Base-by-base conservation (phyloP, 2,888 invertebrate species). In the Ormyrus thymus region DNA sequence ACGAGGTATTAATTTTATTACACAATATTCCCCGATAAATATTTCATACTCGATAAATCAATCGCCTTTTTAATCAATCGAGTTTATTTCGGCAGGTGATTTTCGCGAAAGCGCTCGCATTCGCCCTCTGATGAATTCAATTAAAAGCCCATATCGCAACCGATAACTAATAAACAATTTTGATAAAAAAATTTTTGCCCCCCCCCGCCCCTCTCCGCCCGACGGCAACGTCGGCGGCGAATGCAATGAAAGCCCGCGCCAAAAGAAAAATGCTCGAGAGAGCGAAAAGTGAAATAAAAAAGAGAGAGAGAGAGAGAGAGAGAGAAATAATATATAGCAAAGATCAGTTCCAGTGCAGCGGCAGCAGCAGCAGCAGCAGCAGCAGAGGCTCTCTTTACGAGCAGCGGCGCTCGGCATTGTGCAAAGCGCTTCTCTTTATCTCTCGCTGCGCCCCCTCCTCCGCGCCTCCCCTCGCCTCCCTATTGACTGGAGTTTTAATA, bases 401-500 rank as follows among this genome's bases (percentile, higher is more conserved):
- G 78, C 3, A 29, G 53, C 55, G n/a, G 56, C 43, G 58, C 43
- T 29, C 51, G 69, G 64, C 69, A 74, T 72, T 74, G 69, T 74
- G 64, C 45, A 76, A 65, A 75, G 70, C 72, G 56, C 13, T 11
- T 58, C 66, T 50, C 13, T 59, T 55, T 66, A 8, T 65, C 66
- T 80, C 61, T 6, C n/a, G 10, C 11, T 8, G 71, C 1, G 8
- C 69, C 53, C 51, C 75, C 73, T 82, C 81, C 84, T 76, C 83
- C 83, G 82, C 84, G 84, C 83, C 82, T 83, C 86, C 84, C 86
- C 86, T 83, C 84, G 79, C 86, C 84, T 84, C 85, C 85, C 88
- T 87, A 88, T 88, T 87, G 88, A 88, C 87, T 87, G 85, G 86
- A 86, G 88, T 87, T 89, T 89, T 89, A 89, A 89, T 88, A 89